phyloP scores from a whole-genome alignment of 2,797 vertebrate species.

The Galago senegalensis region DNA sequence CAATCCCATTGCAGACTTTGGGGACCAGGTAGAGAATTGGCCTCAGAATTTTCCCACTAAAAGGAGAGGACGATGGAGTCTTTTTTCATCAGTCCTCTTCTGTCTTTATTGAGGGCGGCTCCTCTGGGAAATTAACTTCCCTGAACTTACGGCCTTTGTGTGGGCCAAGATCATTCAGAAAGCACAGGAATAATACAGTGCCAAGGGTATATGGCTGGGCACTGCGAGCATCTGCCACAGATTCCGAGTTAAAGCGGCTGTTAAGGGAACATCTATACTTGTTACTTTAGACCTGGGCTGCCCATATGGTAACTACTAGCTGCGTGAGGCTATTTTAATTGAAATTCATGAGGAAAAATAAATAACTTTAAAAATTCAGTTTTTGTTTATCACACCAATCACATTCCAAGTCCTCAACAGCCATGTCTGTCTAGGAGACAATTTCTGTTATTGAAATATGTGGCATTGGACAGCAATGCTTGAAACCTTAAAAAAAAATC shows the following conservation, averaged over 20 bases:
- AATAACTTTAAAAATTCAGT: background rate
- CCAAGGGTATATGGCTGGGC: rapidly evolving
- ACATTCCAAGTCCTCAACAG: background rate
- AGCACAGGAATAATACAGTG: too few species aligned
- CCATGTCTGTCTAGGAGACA: rapidly evolving
- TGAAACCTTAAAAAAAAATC: background rate
- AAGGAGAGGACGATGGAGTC: rapidly evolving
- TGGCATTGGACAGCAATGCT: background rate
- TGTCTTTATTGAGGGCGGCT: background rate
- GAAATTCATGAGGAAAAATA: background rate
- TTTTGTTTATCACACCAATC: background rate
- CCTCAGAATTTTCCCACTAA: background rate
- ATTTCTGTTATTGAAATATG: background rate
- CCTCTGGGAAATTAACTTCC: background rate
- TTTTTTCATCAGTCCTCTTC: background rate
- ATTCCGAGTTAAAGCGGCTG: background rate
- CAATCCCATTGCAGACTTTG: background rate
- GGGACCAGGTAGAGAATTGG: background rate
- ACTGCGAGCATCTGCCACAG: background rate
- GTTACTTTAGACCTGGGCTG: background rate
- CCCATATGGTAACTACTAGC: rapidly evolving
- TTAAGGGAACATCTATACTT: background rate
- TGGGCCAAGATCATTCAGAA: background rate
- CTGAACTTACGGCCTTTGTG: background rate
- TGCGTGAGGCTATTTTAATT: background rate